Conservation (phyloP, 2,113 vertebrate genomes). For the Aspidoscelis tigris region DNA sequence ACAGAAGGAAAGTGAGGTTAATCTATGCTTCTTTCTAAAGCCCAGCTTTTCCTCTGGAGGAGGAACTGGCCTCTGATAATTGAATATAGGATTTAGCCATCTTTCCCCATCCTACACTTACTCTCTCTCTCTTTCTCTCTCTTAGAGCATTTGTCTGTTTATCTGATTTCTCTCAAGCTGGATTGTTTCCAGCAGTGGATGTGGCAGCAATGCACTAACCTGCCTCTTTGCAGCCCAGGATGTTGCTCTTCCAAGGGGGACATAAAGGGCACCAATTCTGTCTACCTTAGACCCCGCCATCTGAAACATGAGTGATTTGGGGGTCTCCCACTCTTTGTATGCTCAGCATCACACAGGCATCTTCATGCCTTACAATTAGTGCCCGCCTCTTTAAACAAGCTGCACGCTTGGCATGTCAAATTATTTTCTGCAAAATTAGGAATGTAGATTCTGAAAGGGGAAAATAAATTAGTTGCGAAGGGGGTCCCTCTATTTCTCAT, state of each 20-base stretch:
- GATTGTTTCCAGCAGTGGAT: slow-evolving; percentile 62
- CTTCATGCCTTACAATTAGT: slow-evolving; percentile 60
- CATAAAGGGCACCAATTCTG: slow-evolving; percentile 56
- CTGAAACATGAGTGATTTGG: slow-evolving; percentile 42
- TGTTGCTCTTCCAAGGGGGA: slow-evolving; percentile 38
- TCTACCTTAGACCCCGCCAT: slow-evolving; percentile 34
- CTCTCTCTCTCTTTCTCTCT: no score
- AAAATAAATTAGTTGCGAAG: neutral
- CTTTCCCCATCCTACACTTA: neutral
- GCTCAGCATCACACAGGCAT: slow-evolving; percentile 21
- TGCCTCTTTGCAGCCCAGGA: slow-evolving; percentile 37
- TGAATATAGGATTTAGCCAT: slow-evolving; percentile 34
- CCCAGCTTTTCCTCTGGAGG: slow-evolving; percentile 15
- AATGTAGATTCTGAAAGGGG: slow-evolving; percentile 1
- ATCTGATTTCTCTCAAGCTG: slow-evolving; percentile 69
- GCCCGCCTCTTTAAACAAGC: slow-evolving; percentile 44
- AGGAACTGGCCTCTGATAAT: slow-evolving; percentile 43
- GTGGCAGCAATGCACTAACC: slow-evolving; percentile 60
- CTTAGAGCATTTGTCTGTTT: slow-evolving; percentile 23
- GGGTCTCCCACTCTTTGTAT: neutral
- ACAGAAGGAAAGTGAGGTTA: slow-evolving; percentile 56
- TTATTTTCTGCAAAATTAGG: neutral
- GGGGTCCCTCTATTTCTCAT: no score
- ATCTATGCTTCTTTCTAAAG: slow-evolving; percentile 33
- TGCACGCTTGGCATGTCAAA: slow-evolving; percentile 12